Conservation (phyloP, 2,888 invertebrate species). For the Abrostola tripartita region DNA sequence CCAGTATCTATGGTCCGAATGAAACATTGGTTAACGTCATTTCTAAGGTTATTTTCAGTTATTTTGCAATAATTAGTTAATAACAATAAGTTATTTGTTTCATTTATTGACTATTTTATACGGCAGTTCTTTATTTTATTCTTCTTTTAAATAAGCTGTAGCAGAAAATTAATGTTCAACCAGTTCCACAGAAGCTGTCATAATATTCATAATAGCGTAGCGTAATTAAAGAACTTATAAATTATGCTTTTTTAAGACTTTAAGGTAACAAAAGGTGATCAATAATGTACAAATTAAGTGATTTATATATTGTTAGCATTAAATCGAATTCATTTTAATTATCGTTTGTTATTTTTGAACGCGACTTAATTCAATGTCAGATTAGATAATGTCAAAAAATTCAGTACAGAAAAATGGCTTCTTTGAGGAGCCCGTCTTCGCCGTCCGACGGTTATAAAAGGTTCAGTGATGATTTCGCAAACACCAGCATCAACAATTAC, state of each 20-base stretch:
- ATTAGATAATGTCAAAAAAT: constrained; percentile 55
- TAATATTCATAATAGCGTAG: no score
- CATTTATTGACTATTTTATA: no score
- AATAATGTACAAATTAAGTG: no score
- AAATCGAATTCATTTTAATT: constrained; percentile 16
- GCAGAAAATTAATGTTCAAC: no score
- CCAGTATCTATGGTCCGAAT: not conserved
- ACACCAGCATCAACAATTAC: constrained; percentile 88
- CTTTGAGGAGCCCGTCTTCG: constrained; percentile 87
- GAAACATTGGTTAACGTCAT: not conserved
- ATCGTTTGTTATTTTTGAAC: constrained; percentile 34
- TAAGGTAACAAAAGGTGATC: no score
- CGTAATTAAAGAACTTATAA: no score
- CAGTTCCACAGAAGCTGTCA: no score
- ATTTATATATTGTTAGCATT: no score
- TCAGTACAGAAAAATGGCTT: constrained; percentile 87
- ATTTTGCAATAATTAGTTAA: not conserved
- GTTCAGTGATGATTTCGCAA: constrained; percentile 89
- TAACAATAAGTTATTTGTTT: no score
- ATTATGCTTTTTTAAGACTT: no score
- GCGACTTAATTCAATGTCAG: constrained; percentile 32
- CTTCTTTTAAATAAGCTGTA: no score
- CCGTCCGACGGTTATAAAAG: constrained; percentile 90
- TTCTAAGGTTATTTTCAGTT: not conserved
- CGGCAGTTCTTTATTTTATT: no score